A percentile compares a stretch with the other conserved stretches of the same genome.
These are phyloP conservation scores for Papilio gigon DNA, from an alignment of 2,888 invertebrate species.

Conservation along the genomic window DNA sequence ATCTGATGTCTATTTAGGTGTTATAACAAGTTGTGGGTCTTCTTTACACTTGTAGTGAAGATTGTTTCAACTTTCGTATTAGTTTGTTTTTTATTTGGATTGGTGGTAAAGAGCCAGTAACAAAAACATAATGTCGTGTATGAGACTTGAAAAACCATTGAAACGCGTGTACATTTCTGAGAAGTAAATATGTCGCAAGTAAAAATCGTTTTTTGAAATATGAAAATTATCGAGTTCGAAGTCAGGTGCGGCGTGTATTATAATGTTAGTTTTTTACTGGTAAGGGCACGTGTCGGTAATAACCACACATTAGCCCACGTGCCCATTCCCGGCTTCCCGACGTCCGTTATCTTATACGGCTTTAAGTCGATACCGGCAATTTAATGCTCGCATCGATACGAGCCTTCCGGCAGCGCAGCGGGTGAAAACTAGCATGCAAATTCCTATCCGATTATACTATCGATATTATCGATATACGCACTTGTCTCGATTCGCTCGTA, in stretches of 20 bases:
- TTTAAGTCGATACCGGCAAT: slow-evolving; percentile 31
- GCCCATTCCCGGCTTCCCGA: slow-evolving; percentile 27
- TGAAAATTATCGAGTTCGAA: background rate
- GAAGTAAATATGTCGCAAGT: no score
- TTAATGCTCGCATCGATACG: slow-evolving; percentile 28
- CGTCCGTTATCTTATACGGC: slow-evolving; percentile 35
- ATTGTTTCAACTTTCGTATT: background rate
- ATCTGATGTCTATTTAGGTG: background rate
- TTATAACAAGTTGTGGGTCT: background rate
- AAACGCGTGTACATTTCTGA: no score
- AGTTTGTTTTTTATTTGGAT: no score
- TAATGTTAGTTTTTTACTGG: background rate
- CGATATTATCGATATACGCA: slow-evolving; percentile 29
- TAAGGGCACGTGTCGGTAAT: slow-evolving; percentile 18
- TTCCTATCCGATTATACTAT: slow-evolving; percentile 35
- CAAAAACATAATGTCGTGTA: no score
- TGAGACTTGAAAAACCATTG: no score
- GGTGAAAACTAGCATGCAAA: slow-evolving; percentile 38
- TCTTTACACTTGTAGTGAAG: background rate
- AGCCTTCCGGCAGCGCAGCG: slow-evolving; percentile 35
- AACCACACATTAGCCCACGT: slow-evolving; percentile 17
- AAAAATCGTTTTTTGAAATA: no score
- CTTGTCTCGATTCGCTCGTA: slow-evolving; percentile 35
- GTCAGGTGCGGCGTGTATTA: background rate
- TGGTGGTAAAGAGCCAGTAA: no score